Conservation (phyloP, 2,888 invertebrate genomes). For the Dryocosmus kuriphilus region DNA sequence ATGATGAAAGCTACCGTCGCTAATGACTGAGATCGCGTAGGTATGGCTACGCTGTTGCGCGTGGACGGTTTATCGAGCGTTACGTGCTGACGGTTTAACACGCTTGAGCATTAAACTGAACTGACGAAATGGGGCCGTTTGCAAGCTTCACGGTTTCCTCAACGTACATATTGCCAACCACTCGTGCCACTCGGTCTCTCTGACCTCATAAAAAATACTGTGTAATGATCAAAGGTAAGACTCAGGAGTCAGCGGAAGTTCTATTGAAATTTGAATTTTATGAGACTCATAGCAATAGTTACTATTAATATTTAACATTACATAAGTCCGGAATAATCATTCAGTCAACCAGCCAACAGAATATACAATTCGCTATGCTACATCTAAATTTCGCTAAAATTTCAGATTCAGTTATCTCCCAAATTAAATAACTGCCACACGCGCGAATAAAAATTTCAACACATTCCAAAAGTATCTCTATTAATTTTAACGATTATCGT, state of each 20-base stretch:
- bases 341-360: not conserved
- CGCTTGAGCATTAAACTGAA: constrained; percentile 38
- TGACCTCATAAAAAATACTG: constrained; percentile 28
- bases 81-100: constrained; percentile 26
- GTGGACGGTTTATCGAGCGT: constrained; percentile 14
- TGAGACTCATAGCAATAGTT: not conserved
- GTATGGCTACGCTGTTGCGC: constrained; percentile 32
- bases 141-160: constrained; percentile 28
- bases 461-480: not conserved
- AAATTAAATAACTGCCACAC: not conserved
- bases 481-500: constrained; percentile 33
- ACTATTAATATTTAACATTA: not conserved
- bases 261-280: constrained; percentile 12
- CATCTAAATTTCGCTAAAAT: not conserved
- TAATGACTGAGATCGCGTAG: constrained; percentile 12
- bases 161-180: constrained; percentile 23
- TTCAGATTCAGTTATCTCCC: not conserved
- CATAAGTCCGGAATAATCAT: not conserved
- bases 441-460: not conserved
- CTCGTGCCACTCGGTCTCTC: constrained; percentile 14
- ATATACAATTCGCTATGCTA: not conserved
- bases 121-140: constrained; percentile 32
- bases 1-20: constrained; percentile 7
- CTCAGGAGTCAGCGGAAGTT: not conserved
- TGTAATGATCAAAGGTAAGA: constrained; percentile 16